These are phyloP conservation scores for Botia kubotai DNA, from an alignment of 2,797 vertebrate species.

Conservation along the genomic window DNA sequence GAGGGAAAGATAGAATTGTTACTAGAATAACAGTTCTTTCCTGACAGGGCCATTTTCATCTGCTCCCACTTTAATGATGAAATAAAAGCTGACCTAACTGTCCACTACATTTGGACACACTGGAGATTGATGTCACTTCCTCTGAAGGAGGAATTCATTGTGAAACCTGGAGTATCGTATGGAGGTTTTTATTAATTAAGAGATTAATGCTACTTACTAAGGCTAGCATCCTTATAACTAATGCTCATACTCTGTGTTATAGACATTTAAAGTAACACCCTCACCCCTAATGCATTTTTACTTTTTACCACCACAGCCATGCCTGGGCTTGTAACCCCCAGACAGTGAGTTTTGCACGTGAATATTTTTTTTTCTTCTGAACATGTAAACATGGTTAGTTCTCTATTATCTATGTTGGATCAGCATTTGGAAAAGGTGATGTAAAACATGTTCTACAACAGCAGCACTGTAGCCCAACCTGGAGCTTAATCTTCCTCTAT, in stretches of 20 bases:
- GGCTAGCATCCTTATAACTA: not conserved
- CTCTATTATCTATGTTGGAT: conserved; percentile 2
- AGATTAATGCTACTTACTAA: not conserved
- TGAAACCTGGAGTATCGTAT: no score
- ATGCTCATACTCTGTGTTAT: not conserved
- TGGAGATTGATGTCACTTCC: not conserved
- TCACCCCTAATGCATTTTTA: no score
- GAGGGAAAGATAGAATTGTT: conserved; percentile 63
- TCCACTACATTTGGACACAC: not conserved
- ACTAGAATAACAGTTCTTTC: conserved; percentile 55
- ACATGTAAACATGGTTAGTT: not conserved
- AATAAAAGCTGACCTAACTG: conserved; percentile 47
- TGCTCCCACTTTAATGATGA: conserved; percentile 67
- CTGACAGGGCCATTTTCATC: conserved; percentile 66
- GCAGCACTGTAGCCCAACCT: not conserved
- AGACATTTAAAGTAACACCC: not conserved
- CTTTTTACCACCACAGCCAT: not conserved
- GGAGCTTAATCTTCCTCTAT: not conserved
- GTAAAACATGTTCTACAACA: conserved; percentile 15
- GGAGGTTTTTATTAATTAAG: not conserved
- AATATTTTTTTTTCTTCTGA: not conserved
- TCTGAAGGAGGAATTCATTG: not conserved
- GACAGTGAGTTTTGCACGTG: not conserved
- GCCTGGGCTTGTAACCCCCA: not conserved
- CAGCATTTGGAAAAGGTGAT: not conserved